Percentiles rank a stretch among this genome's conserved stretches.
Evolutionary conservation across 2,888 invertebrate species (phyloP).

Genomic region (Lottia gigantea): DNA sequence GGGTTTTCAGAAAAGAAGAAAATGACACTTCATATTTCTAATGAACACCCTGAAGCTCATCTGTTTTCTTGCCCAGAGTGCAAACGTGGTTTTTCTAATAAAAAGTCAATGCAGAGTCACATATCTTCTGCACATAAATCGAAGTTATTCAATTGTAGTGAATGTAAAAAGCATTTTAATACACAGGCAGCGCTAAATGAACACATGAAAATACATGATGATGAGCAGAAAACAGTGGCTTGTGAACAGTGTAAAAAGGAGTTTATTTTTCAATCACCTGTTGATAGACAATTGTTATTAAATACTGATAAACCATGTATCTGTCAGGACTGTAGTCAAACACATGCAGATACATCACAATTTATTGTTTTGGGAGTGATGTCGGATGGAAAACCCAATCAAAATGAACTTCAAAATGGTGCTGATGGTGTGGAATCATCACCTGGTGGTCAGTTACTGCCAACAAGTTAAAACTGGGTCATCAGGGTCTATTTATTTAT

Average conservation of each 20-base stretch:
- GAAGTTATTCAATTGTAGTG: slow-evolving; percentile 1
- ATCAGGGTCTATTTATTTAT: too few relatives aligned
- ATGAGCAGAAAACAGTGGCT: not conserved
- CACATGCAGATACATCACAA: not conserved
- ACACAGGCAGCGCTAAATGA: slow-evolving; percentile 3
- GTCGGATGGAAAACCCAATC: slow-evolving; percentile 1
- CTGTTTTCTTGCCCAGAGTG: slow-evolving; percentile 6
- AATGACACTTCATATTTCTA: not conserved
- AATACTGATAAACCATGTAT: slow-evolving; percentile 3
- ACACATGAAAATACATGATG: not conserved
- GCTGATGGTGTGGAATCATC: not conserved
- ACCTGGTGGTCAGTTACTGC: slow-evolving; percentile 1
- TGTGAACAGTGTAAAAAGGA: not conserved
- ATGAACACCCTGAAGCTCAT: not conserved
- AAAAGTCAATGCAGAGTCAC: not conserved
- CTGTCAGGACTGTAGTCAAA: not conserved
- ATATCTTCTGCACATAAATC: slow-evolving; percentile 4
- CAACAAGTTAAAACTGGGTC: slow-evolving; percentile 1
- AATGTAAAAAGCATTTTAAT: not conserved
- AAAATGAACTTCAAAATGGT: slow-evolving; percentile 11
- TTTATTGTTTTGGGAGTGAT: not conserved
- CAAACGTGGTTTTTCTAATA: not conserved
- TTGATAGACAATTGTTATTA: slow-evolving; percentile 5
- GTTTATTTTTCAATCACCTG: not conserved
- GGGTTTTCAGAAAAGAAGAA: slow-evolving; percentile 9